Percentiles rank a stretch among this genome's conserved stretches.
Conservation (phyloP, 2,113 vertebrate genomes). For the Ursus arctos region DNA sequence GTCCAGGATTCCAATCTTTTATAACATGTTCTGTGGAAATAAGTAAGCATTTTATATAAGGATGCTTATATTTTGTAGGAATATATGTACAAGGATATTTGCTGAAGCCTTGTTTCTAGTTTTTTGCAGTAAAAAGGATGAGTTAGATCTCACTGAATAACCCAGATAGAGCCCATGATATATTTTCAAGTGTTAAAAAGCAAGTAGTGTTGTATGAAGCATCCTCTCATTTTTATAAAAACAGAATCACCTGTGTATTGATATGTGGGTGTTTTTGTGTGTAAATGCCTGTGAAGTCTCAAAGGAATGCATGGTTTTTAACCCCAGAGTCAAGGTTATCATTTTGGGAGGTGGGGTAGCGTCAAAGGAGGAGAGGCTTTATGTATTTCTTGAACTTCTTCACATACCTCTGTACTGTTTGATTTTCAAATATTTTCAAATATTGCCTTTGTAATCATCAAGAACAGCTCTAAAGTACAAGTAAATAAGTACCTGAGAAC, state of each 20-base stretch:
- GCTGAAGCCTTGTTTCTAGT: neutral
- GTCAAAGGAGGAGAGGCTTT: neutral
- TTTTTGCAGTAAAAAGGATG: conserved; percentile 23
- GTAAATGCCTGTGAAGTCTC: neutral
- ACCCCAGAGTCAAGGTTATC: neutral
- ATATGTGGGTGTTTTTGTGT: neutral
- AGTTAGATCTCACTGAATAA: conserved; percentile 27
- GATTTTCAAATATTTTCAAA: neutral
- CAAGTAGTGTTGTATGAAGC: neutral
- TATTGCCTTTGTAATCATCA: neutral
- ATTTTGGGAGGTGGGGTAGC: neutral
- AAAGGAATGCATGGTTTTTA: neutral
- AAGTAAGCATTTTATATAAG: conserved; percentile 20
- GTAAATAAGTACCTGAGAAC: conserved; percentile 3
- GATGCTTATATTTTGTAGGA: conserved; percentile 6
- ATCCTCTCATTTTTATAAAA: conserved; percentile 55
- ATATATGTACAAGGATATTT: neutral
- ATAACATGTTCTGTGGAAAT: neutral
- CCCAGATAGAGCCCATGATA: neutral
- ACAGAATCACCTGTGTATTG: neutral
- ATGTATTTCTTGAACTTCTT: neutral
- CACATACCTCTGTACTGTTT: neutral
- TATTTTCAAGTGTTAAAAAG: conserved; percentile 47
- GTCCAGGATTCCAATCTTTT: neutral
- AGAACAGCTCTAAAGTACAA: neutral